Evolutionary conservation across 2,888 invertebrate species (phyloP), one percentile per base, ranked within the genome.

Genomic region (Drosophila peninsularis): DNA sequence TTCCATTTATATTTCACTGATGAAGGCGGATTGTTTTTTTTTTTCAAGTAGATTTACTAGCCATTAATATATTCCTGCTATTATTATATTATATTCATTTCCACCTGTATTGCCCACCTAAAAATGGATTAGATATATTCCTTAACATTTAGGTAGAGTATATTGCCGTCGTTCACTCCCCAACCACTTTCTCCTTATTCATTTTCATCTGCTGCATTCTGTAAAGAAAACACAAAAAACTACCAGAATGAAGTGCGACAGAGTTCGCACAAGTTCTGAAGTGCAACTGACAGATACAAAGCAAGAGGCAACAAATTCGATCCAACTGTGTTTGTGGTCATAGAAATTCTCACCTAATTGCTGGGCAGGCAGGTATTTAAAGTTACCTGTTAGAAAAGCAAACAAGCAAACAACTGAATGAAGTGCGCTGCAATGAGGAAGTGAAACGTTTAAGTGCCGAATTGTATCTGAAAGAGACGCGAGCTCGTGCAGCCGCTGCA

Each of bases 291-390:
- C 75, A 72, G 82, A 78, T 78, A 64, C 68, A 71, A 80, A 75
- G 60, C 81, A 83, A 80, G 69, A 61, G 34, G 55, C 42, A 32
- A 44, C 42, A 47, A 77, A 69, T 71, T 71, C 52, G 62, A 58
- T 32, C 30, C 47, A 65, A 58, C 42, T 52, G 45, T 61, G 32
- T 71, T 63, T 56, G 57, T 60, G 72, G 72, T 19, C 49, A 49
- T 37, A 58, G 41, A 67, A 80, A 62, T 86, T 80, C 83, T 88
- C 89, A 80, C 89, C 82, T 86, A 47, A 77, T 88, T 82, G 82
- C 73, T 81, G 82, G 47, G 87, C 78, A 72, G 83, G 21, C 70
- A 42, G 62, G 65, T 74, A 82, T 88, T 87, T 78, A 58, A 73
- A 66, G 78, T 67, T 83, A 71, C 65, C 66, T 19, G 69, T 60